These are phyloP conservation scores for Harpagifer antarcticus DNA, from an alignment of 2,797 vertebrate genomes.

Conservation along the genomic window DNA sequence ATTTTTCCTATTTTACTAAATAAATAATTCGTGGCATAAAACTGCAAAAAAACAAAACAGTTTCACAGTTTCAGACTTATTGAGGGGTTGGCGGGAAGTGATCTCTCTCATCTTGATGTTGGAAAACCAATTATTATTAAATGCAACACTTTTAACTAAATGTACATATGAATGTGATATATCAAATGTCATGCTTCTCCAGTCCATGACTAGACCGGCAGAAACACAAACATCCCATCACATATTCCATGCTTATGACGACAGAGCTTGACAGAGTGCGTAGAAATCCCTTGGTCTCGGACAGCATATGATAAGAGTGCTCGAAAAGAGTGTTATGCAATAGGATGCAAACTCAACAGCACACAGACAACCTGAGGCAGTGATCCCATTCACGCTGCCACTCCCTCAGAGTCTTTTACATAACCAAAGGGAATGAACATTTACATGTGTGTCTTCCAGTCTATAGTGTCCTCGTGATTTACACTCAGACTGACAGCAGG, in stretches of 20 bases:
- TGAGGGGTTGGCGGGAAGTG: not conserved
- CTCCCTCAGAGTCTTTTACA: conserved; percentile 69
- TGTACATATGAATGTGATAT: not conserved
- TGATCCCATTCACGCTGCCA: conserved; percentile 57
- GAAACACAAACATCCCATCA: not conserved
- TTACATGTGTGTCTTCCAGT: conserved; percentile 25
- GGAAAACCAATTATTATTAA: not conserved
- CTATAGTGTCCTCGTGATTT: conserved; percentile 32
- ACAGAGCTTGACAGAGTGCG: conserved; percentile 23
- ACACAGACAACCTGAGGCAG: conserved; percentile 55
- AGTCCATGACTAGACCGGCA: not conserved
- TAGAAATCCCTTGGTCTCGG: conserved; percentile 49
- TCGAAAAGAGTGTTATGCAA: conserved; percentile 75
- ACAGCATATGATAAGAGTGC: conserved; percentile 60
- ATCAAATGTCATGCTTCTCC: not conserved
- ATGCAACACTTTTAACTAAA: not conserved
- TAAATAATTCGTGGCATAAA: not conserved
- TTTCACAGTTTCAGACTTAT: not conserved
- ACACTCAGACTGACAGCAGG: conserved; percentile 42
- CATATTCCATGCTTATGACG: conserved; percentile 1
- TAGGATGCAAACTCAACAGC: conserved; percentile 37
- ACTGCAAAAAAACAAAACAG: conserved; percentile 4
- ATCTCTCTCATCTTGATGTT: not conserved
- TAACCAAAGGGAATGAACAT: conserved; percentile 60
- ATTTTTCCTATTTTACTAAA: not conserved